Base-by-base conservation (phyloP, 1,140 invertebrate genomes). In the Drosophila bocqueti region DNA sequence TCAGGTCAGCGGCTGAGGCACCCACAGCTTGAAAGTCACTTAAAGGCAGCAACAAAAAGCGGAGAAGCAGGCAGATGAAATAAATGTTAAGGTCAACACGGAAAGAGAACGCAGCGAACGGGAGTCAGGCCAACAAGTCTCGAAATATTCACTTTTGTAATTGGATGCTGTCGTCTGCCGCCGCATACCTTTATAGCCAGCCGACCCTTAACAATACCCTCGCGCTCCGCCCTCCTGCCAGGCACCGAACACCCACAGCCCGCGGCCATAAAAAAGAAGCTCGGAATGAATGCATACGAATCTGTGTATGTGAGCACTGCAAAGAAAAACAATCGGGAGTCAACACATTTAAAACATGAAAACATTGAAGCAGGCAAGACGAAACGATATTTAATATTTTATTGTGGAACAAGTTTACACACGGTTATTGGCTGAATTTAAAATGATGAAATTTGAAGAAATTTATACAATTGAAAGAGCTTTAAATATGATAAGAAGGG, bases 81-180 rank as follows among this genome's bases (percentile, higher is more conserved):
- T 81, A 87, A 89, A 87, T 89, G 83, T 83, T 86, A 86, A 86
- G 83, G 83, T 86, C 83, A 78, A 79, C 81, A 64, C 46, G 58
- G 54, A 57, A 64, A 40, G 75, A 52, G 45, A 38, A 38, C 18
- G 16, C 49, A 36, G 36, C 4, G 36, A 13, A 36, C 29, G 18
- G 50, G 50, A 76, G 55, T 47, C 61, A 31, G 47, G 43, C 54
- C 71, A 59, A 66, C 69, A 72, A 72, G 75, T 76, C 76, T 83
- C 80, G 50, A 73, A 83, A 87, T 77, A 83, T 79, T 83, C 80
- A 83, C 83, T 86, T 84, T 86, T 86, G 83, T 86, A 86, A 86
- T 89, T 86, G 84, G 84, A 89, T 80, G 83, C 64, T 89, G 83
- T 77, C 78, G 67, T 74, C 78, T 81, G 59, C 42, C 50, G 31